These are phyloP conservation scores for Bos indicus DNA, from an alignment of 2,113 vertebrate species.

Conservation along the genomic window DNA sequence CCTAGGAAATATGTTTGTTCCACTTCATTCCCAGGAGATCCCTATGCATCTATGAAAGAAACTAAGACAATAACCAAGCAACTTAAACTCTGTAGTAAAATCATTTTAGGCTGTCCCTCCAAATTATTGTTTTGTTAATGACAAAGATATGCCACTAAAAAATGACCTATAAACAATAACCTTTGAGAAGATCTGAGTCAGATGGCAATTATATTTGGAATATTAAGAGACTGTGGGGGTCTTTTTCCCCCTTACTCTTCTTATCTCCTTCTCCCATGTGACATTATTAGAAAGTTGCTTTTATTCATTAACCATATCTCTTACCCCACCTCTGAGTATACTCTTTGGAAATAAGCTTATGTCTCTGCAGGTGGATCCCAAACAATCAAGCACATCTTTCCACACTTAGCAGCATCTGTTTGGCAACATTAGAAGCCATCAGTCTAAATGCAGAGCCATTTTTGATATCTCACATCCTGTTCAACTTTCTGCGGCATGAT, in stretches of 20 bases:
- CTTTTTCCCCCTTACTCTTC: not conserved
- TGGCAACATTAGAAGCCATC: not conserved
- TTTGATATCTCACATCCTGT: not conserved
- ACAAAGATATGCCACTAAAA: constrained; percentile 19
- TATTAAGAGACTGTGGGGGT: not conserved
- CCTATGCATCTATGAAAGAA: not conserved
- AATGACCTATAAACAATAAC: not conserved
- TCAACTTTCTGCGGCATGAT: not conserved
- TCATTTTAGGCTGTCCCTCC: constrained; percentile 6
- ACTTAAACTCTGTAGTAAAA: constrained; percentile 12
- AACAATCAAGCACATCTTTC: not conserved
- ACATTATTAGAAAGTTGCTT: not conserved
- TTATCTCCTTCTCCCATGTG: not conserved
- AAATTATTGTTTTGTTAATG: constrained; percentile 25
- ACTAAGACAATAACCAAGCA: not conserved
- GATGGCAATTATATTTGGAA: not conserved
- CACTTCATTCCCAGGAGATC: not conserved
- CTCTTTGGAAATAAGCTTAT: not conserved
- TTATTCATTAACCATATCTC: not conserved
- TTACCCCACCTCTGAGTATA: not conserved
- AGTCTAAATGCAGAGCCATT: not conserved
- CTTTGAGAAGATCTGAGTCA: constrained; percentile 13
- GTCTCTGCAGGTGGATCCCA: not conserved
- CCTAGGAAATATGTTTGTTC: not conserved
- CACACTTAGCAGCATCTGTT: not conserved